These are phyloP conservation scores for Diacarnus erythraeanus DNA, from an alignment of 37 sponge, comb jelly and placozoan genomes.

Conservation along the genomic window DNA sequence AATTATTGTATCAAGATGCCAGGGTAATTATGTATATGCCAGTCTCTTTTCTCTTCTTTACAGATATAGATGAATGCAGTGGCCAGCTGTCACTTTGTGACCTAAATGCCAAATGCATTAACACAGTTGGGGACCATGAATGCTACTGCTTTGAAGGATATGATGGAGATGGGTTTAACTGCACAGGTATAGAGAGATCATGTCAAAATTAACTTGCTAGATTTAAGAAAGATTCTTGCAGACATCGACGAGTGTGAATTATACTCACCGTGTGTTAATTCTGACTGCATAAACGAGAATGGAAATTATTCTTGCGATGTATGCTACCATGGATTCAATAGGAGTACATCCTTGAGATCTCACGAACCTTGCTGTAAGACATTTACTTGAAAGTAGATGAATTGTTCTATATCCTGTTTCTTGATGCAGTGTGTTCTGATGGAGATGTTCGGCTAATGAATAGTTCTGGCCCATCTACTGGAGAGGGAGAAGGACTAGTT, in stretches of 20 bases:
- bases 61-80: slow-evolving; percentile 6
- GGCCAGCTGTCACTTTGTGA: background rate
- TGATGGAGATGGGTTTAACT: slow-evolving; percentile 9
- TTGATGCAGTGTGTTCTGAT: slow-evolving; percentile 1
- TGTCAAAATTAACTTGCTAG: background rate
- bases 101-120: background rate
- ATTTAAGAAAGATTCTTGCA: background rate
- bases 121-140: background rate
- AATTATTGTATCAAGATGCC: no score
- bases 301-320: slow-evolving; percentile 4
- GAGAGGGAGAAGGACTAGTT: background rate
- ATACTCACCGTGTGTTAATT: background rate
- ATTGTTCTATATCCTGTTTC: background rate
- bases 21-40: background rate
- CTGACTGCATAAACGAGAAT: slow-evolving; percentile 1
- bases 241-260: slow-evolving; percentile 15
- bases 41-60: background rate
- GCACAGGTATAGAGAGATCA: background rate
- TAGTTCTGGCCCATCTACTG: background rate
- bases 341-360: background rate
- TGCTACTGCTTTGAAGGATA: slow-evolving; percentile 31
- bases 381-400: background rate
- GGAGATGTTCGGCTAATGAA: slow-evolving; percentile 10
- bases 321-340: slow-evolving; percentile 11
- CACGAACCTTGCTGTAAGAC: background rate